Conservation (phyloP, 64 coral and sea anemone genomes). For the Montipora efflorescens region DNA sequence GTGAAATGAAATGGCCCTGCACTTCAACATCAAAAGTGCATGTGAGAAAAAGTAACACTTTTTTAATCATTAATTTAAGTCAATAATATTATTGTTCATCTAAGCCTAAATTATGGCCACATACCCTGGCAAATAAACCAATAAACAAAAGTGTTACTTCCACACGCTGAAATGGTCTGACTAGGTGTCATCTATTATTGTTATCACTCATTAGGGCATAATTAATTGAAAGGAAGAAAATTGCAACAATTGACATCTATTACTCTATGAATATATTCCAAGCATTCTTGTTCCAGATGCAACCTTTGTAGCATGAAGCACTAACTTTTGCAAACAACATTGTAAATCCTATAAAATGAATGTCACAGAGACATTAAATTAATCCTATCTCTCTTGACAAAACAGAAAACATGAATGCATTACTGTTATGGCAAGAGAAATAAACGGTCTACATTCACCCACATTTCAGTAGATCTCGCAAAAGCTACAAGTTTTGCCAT, state of each 20-base stretch:
- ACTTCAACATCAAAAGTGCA: not conserved
- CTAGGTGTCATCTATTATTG: constrained; percentile 4
- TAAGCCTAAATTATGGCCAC: not conserved
- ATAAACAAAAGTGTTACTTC: not conserved
- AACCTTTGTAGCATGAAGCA: not conserved
- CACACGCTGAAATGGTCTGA: not conserved
- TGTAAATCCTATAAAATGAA: constrained; percentile 54
- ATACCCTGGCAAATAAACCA: not conserved
- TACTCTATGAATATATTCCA: not conserved
- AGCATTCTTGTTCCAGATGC: not conserved
- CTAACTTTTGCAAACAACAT: constrained; percentile 1
- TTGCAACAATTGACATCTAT: constrained; percentile 41
- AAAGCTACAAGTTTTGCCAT: not conserved
- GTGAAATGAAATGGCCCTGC: not conserved
- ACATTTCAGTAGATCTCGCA: not conserved
- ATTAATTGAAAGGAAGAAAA: constrained; percentile 19
- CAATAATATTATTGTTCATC: not conserved
- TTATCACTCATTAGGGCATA: constrained; percentile 15
- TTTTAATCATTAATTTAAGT: not conserved
- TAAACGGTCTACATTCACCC: not conserved
- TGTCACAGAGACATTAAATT: constrained; percentile 2
- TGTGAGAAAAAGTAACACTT: not conserved
- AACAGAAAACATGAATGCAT: not conserved
- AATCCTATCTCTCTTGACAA: constrained; percentile 21
- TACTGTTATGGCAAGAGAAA: not conserved